These are phyloP conservation scores for Tauraco hartlaubi DNA, from an alignment of 2,797 vertebrate species.

Conservation along the genomic window DNA sequence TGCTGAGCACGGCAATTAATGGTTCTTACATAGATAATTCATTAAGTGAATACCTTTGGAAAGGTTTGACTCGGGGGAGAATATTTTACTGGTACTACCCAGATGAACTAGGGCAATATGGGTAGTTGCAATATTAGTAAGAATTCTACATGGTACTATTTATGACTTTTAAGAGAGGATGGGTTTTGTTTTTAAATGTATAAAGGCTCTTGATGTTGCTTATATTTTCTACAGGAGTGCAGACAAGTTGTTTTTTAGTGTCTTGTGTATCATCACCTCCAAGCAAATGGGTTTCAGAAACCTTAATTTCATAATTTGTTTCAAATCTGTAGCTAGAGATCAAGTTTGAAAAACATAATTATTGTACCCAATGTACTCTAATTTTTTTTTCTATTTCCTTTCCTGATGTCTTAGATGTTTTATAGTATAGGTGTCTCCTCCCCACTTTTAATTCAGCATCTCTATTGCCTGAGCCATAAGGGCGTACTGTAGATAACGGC, in stretches of 20 bases:
- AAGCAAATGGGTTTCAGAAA: constrained; percentile 36
- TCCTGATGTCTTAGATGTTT: neutral
- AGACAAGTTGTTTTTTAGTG: constrained; percentile 18
- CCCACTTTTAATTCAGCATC: neutral
- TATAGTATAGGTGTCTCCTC: neutral
- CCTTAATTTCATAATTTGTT: constrained; percentile 42
- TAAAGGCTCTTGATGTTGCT: constrained; percentile 3
- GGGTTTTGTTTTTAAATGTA: constrained; percentile 18
- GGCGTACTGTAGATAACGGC: neutral
- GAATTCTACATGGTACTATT: constrained; percentile 36
- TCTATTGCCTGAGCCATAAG: neutral
- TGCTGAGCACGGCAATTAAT: constrained; percentile 58
- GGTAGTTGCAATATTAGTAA: constrained; percentile 46
- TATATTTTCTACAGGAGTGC: neutral
- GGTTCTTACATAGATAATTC: constrained; percentile 34
- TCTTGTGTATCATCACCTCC: constrained; percentile 31
- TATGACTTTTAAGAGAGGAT: constrained; percentile 8
- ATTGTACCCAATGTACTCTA: neutral
- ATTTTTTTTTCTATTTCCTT: neutral
- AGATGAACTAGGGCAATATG: constrained; percentile 29
- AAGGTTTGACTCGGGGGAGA: constrained; percentile 24
- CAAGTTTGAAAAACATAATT: constrained; percentile 5
- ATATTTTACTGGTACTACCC: constrained; percentile 41
- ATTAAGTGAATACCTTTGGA: constrained; percentile 50
- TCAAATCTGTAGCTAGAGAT: constrained; percentile 27